phyloP scores from a whole-genome alignment of 2,797 vertebrate genomes.

The Choloepus didactylus region DNA sequence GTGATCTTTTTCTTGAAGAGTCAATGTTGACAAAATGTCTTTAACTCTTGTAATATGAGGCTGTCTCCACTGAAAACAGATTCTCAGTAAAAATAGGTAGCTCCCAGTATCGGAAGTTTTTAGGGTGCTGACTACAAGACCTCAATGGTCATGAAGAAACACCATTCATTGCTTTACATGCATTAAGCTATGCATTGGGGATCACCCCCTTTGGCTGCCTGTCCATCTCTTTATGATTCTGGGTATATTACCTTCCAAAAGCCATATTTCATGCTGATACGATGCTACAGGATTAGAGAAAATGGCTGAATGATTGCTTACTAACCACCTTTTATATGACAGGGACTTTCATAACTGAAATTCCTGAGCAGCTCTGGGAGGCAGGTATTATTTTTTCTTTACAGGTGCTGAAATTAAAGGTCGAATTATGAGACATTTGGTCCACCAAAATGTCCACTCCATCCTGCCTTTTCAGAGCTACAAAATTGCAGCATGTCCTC shows the following conservation, averaged over 20 bases:
- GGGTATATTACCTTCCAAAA: background rate
- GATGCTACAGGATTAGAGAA: background rate
- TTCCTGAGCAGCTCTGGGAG: background rate
- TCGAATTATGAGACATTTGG: background rate
- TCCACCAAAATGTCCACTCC: background rate
- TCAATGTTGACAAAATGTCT: background rate
- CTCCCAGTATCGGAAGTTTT: background rate
- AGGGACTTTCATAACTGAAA: background rate
- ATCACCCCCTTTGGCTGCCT: background rate
- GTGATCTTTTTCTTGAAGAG: background rate
- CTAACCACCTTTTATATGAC: background rate
- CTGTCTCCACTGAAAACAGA: background rate
- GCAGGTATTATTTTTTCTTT: slow-evolving; percentile 37
- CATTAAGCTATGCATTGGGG: background rate
- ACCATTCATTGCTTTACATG: background rate
- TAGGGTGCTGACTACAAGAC: background rate
- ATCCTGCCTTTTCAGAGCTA: background rate
- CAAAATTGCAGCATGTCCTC: background rate
- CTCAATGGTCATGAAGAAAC: fast-evolving
- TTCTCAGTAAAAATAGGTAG: background rate
- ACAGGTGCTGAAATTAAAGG: slow-evolving; percentile 30
- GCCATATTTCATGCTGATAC: background rate
- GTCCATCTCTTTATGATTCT: background rate
- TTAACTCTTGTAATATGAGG: background rate
- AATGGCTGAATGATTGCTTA: slow-evolving; percentile 23